These are phyloP conservation scores for Anomalospiza imberbis DNA, from an alignment of 2,797 vertebrate species.

Conservation along the genomic window DNA sequence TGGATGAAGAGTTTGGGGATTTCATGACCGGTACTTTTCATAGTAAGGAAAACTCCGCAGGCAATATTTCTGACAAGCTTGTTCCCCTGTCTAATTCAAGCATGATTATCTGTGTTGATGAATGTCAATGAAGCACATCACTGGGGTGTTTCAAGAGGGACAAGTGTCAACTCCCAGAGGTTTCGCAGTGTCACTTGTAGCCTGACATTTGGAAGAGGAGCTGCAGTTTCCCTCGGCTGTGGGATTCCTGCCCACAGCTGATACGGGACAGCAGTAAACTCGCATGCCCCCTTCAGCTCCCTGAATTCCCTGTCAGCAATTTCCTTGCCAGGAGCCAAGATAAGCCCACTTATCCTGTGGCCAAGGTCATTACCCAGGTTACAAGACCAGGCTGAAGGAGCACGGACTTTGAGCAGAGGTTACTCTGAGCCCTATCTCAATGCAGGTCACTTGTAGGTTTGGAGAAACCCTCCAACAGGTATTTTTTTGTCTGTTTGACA, in stretches of 20 bases:
- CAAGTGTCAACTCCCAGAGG: neutral
- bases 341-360: neutral
- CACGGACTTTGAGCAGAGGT: neutral
- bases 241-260: neutral
- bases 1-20: neutral
- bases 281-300: neutral
- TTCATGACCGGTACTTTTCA: neutral
- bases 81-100: neutral
- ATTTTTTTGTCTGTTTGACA: neutral
- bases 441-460: neutral
- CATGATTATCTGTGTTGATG: neutral
- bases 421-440: neutral
- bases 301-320: neutral
- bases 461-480: neutral
- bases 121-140: accelerated
- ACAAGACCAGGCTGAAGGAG: neutral
- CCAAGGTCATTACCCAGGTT: neutral
- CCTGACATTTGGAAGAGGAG: neutral
- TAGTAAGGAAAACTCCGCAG: neutral
- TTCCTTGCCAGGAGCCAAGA: neutral
- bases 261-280: neutral
- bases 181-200: neutral
- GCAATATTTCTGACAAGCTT: neutral
- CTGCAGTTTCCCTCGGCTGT: neutral
- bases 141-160: neutral